Conservation (phyloP, 2,797 vertebrate genomes). For the Premnoplex brunnescens region DNA sequence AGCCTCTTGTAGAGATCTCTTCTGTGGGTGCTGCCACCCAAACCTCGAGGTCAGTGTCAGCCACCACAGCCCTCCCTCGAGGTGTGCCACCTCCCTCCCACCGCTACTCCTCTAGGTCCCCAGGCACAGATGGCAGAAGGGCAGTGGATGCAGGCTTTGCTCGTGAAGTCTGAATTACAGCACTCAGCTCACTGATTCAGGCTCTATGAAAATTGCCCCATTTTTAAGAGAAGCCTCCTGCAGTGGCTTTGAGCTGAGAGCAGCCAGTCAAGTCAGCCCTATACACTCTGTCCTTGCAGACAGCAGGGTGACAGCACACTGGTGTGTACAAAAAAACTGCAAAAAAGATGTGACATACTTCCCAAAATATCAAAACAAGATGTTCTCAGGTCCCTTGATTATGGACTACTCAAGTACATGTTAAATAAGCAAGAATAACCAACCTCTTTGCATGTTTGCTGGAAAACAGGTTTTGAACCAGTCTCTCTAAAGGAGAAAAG, state of each 20-base stretch:
- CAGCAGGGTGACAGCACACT: not conserved
- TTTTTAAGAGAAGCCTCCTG: not conserved
- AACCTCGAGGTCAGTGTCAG: not conserved
- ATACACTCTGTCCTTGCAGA: not conserved
- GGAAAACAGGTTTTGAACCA: not conserved
- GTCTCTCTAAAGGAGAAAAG: not conserved
- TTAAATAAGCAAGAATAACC: not conserved
- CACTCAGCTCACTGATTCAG: not conserved
- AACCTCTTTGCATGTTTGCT: not conserved
- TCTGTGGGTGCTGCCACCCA: not conserved
- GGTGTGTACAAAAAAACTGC: not conserved
- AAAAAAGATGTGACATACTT: not conserved
- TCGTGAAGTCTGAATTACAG: not conserved
- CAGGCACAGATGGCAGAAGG: not conserved
- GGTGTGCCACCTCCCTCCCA: not conserved
- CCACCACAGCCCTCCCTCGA: accelerated
- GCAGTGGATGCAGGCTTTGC: not conserved
- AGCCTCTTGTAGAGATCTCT: not conserved
- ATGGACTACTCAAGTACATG: not conserved
- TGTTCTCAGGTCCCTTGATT: not conserved
- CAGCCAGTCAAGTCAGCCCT: not conserved
- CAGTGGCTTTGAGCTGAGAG: not conserved
- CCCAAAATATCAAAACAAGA: not conserved
- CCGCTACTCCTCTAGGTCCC: accelerated
- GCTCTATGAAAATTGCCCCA: not conserved